A percentile compares a stretch with the other conserved stretches of the same genome.
Conservation (phyloP, 2,888 invertebrate genomes). For the Orthosia gothica region DNA sequence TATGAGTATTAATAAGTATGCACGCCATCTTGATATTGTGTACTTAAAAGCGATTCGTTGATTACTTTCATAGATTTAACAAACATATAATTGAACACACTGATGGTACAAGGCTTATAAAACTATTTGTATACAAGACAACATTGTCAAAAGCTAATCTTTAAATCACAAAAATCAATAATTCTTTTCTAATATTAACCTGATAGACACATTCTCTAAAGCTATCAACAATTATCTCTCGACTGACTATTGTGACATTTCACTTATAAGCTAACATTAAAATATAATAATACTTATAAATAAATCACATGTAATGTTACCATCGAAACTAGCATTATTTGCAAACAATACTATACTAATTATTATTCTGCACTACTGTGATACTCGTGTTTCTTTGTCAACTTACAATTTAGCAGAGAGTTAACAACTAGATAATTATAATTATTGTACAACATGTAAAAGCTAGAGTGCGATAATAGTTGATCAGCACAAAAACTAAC, state of each 20-base stretch:
- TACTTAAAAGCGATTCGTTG: constrained; percentile 62
- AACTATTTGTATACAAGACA: constrained; percentile 54
- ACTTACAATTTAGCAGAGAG: background rate
- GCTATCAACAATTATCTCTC: constrained; percentile 22
- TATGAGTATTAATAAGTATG: constrained; percentile 55
- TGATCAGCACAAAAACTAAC: background rate
- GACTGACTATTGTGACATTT: constrained; percentile 28
- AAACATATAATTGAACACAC: constrained; percentile 63
- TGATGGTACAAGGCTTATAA: constrained; percentile 66
- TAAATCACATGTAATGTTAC: constrained; percentile 59
- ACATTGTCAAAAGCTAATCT: constrained; percentile 53
- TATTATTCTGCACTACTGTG: constrained; percentile 41
- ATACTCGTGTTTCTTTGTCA: background rate
- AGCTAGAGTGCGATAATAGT: background rate
- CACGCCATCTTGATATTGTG: constrained; percentile 28
- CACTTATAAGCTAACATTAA: constrained; percentile 54
- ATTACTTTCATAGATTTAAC: constrained; percentile 53
- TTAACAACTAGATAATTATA: background rate
- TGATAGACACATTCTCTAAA: constrained; percentile 20
- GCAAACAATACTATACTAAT: constrained; percentile 29
- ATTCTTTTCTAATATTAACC: constrained; percentile 28
- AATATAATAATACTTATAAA: constrained; percentile 62
- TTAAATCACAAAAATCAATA: constrained; percentile 43
- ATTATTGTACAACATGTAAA: constrained; percentile 9
- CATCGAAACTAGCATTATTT: constrained; percentile 46